Evolutionary conservation across 2,888 invertebrate species (phyloP).

Genomic region (Odontocerum albicorne): DNA sequence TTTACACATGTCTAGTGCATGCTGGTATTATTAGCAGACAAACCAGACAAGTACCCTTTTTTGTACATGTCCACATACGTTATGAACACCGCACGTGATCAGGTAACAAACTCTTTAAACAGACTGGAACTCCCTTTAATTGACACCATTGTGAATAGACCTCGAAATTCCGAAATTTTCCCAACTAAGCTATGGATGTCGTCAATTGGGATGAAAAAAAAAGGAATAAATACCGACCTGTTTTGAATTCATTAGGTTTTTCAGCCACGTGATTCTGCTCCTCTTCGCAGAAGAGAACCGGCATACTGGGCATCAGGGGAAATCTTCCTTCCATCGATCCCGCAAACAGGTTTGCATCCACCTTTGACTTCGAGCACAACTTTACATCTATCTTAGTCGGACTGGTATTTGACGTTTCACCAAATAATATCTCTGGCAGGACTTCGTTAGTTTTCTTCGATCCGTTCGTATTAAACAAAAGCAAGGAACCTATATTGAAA

Average conservation of each 20-base stretch:
- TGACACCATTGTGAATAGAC: too few species aligned
- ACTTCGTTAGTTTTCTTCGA: slow-evolving; percentile 6
- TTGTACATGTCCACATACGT: too few species aligned
- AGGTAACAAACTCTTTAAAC: too few species aligned
- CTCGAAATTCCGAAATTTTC: too few species aligned
- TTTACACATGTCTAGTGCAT: too few species aligned
- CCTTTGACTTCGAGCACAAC: neutral
- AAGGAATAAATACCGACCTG: too few species aligned
- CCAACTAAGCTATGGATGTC: too few species aligned
- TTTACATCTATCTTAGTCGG: slow-evolving; percentile 13
- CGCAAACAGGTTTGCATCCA: neutral
- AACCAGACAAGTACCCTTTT: too few species aligned
- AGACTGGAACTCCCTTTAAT: too few species aligned
- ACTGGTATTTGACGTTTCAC: neutral
- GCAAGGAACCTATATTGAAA: slow-evolving; percentile 20
- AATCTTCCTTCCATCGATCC: neutral
- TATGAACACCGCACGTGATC: too few species aligned
- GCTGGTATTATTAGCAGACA: too few species aligned
- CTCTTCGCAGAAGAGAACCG: slow-evolving; percentile 21
- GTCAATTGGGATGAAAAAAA: too few species aligned
- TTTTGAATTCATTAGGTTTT: slow-evolving; percentile 8
- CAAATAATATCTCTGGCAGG: neutral
- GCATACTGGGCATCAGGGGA: slow-evolving; percentile 26
- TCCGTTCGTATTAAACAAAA: slow-evolving; percentile 12
- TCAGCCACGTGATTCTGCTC: slow-evolving; percentile 3